phyloP scores from a whole-genome alignment of 1,140 invertebrate species.

The Aplysia californica region DNA sequence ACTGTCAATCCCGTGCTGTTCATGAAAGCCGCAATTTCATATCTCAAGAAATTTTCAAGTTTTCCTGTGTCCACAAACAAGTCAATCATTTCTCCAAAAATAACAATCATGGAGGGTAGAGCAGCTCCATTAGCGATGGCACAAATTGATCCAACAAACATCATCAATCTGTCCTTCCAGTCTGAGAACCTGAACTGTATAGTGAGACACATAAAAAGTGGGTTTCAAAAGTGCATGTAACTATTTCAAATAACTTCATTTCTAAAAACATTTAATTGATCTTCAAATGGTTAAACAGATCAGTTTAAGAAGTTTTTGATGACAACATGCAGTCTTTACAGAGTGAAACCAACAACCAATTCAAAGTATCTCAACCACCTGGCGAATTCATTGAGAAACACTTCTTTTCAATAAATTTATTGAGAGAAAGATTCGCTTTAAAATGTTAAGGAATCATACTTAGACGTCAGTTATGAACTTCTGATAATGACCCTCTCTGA shows the following conservation, averaged over 20 bases:
- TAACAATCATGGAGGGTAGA: slow-evolving; percentile 63
- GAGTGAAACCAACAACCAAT: background rate
- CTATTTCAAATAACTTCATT: background rate
- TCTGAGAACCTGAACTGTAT: slow-evolving; percentile 65
- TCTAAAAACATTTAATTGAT: background rate
- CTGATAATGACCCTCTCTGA: no score
- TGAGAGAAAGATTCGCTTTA: no score
- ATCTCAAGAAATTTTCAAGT: slow-evolving; percentile 19
- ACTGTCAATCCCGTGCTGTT: background rate
- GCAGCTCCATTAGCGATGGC: slow-evolving; percentile 54
- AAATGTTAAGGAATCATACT: no score
- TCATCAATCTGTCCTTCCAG: slow-evolving; percentile 54
- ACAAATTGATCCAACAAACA: slow-evolving; percentile 57
- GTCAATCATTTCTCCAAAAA: slow-evolving; percentile 66
- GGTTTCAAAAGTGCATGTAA: background rate
- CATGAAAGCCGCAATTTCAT: slow-evolving; percentile 30
- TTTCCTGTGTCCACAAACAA: slow-evolving; percentile 52
- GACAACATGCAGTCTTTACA: background rate
- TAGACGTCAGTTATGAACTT: no score
- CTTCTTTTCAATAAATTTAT: no score
- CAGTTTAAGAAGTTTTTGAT: background rate
- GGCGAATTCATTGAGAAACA: no score
- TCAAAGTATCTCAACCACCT: no score
- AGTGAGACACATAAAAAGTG: slow-evolving; percentile 13
- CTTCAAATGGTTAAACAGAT: background rate